These are phyloP conservation scores for Trichonephila clavipes DNA, from an alignment of 1,140 invertebrate species.

Conservation along the genomic window DNA sequence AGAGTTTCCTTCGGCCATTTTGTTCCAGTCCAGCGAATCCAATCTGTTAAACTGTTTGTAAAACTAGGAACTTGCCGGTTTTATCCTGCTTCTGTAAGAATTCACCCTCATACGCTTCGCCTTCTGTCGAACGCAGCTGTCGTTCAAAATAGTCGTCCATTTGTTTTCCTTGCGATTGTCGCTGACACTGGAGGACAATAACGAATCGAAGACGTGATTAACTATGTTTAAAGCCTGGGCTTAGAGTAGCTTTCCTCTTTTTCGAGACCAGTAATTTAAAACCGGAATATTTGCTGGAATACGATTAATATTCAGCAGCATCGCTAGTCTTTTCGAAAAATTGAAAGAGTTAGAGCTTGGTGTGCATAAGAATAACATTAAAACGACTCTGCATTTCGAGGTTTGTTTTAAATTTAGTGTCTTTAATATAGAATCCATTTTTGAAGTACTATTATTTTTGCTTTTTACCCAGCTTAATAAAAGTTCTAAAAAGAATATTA, in stretches of 20 bases:
- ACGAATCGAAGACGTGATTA: slow-evolving; percentile 20
- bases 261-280: neutral
- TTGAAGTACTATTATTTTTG: no score
- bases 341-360: no score
- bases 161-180: neutral
- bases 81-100: neutral
- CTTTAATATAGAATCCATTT: no score
- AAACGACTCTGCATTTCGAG: no score
- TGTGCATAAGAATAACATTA: no score
- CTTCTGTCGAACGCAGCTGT: neutral
- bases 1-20: slow-evolving; percentile 5
- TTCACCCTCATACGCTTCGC: neutral
- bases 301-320: neutral
- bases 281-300: neutral
- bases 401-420: no score
- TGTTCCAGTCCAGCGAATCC: neutral
- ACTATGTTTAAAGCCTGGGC: neutral
- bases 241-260: neutral
- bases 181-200: slow-evolving; percentile 8
- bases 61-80: neutral
- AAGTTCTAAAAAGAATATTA: no score
- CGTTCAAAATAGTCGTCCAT: slow-evolving; percentile 22
- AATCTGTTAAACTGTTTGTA: slow-evolving; percentile 28
- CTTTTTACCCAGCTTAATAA: no score
- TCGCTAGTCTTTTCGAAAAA: neutral